A percentile compares a stretch with the other conserved stretches of the same genome.
These are phyloP conservation scores for Bhutanitis thaidina DNA, from an alignment of 2,888 invertebrate species.

Conservation along the genomic window DNA sequence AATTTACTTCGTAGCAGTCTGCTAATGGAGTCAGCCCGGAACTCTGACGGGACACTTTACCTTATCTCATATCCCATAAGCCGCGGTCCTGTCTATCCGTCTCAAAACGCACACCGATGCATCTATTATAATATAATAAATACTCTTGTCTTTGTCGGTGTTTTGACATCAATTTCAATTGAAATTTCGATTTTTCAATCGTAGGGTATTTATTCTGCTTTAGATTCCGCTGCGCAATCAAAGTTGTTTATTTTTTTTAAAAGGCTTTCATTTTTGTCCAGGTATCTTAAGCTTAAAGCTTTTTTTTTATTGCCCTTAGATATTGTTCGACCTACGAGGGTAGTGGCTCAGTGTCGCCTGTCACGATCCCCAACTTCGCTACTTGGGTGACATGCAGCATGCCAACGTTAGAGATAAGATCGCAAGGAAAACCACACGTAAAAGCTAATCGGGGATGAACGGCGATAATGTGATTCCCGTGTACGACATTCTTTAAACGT, in stretches of 20 bases:
- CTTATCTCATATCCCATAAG: background rate
- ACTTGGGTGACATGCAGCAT: constrained; percentile 3
- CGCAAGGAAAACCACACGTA: background rate
- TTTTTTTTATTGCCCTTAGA: background rate
- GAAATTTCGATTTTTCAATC: too few relatives aligned
- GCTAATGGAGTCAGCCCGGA: constrained; percentile 6
- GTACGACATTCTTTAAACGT: constrained; percentile 22
- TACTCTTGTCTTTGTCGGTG: background rate
- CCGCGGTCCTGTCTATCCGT: background rate
- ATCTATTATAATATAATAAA: background rate
- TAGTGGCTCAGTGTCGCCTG: constrained; percentile 5
- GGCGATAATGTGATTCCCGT: constrained; percentile 22
- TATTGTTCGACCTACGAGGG: background rate
- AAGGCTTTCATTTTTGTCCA: too few relatives aligned
- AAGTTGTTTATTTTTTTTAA: too few relatives aligned
- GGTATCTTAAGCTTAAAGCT: too few relatives aligned
- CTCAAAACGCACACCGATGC: background rate
- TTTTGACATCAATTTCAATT: too few relatives aligned
- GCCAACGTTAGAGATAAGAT: background rate
- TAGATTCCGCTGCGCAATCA: too few relatives aligned
- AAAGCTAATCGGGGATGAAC: constrained; percentile 7
- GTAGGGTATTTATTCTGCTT: too few relatives aligned
- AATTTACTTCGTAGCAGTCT: background rate
- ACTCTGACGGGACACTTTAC: background rate
- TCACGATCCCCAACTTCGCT: background rate